Evolutionary conservation across 2,888 invertebrate species (phyloP).

Genomic region (Dryomyza anilis): DNA sequence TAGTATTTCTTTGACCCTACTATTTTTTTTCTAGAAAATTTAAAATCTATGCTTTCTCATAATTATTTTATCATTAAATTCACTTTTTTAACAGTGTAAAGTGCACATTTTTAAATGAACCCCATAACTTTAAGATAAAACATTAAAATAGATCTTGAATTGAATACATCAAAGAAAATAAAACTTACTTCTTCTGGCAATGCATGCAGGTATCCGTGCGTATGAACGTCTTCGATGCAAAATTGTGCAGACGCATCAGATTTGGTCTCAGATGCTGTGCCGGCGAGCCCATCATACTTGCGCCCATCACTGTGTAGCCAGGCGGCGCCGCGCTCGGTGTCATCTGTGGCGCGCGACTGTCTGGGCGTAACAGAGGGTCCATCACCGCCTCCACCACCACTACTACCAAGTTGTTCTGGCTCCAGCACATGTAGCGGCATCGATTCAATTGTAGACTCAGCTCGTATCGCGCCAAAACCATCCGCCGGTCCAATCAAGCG

Average conservation of each 20-base stretch:
- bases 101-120: no score
- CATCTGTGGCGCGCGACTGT: conserved; percentile 45
- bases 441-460: conserved; percentile 74
- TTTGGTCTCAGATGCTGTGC: conserved; percentile 46
- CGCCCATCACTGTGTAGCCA: conserved; percentile 39
- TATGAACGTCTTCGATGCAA: conserved; percentile 63
- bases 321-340: conserved; percentile 40
- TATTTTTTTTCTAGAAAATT: no score
- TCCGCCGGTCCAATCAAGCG: no score
- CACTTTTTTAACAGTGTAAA: no score
- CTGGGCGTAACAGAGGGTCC: conserved; percentile 45
- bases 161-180: no score
- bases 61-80: no score
- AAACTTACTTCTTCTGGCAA: conserved; percentile 58
- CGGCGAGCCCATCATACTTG: conserved; percentile 44
- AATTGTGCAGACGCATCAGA: conserved; percentile 62
- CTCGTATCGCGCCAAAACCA: conserved; percentile 68
- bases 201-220: conserved; percentile 57
- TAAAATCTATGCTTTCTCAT: no score
- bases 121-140: no score
- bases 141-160: no score
- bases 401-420: no score
- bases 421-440: conserved; percentile 60
- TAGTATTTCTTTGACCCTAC: no score
- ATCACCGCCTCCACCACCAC: no score